Evolutionary conservation across 2,888 invertebrate species (phyloP), one percentile per base, ranked within the genome.

Genomic region (Watsonalla cultraria): DNA sequence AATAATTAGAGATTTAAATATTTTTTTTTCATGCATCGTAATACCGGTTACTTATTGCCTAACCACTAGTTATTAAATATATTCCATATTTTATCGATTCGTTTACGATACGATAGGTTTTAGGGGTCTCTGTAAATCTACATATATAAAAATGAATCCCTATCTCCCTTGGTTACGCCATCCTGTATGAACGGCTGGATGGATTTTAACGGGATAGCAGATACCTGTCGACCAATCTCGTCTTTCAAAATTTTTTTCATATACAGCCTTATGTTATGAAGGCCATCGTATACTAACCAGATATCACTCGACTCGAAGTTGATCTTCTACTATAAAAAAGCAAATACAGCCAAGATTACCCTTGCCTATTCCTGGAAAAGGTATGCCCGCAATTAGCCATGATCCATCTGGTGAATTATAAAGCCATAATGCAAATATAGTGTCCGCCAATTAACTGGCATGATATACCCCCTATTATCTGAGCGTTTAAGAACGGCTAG

Each of bases 391-490:
- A 42, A 42, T 42, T 42, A 42, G 42, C 42, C 8, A 24, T 24
- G 47, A 47, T 35, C 35, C 14, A 37, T 14, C 35, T 14, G 49
- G 49, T 13, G 37, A 37, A 48, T 35, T 37, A 48, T 48, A 14
- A 48, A 49, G 35, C 15, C 14, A 37, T 57, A 66, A 70, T 62
- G 65, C 70, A 71, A 70, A 70, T 68, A 70, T 55, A 57, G 56
- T 50, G 47, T 7, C 37, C 51, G 14, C 52, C 62, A 70, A 68
- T 70, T 61, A 65, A 68, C 61, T 39, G 66, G 56, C 62, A 61
- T 68, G 57, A 60, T 60, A 70, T 62, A 65, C 65, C 65, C 60
- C 62, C 7, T 37, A 37, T 37, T 37, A 37, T 5, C 37, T 37
- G 37, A 37, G 5, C 37, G 7, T 37, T 37, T 37, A 37, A 7